Evolutionary conservation across 2,888 invertebrate genomes (phyloP), one percentile per base, ranked within the genome.

Genomic region (Dioctria rufipes): DNA sequence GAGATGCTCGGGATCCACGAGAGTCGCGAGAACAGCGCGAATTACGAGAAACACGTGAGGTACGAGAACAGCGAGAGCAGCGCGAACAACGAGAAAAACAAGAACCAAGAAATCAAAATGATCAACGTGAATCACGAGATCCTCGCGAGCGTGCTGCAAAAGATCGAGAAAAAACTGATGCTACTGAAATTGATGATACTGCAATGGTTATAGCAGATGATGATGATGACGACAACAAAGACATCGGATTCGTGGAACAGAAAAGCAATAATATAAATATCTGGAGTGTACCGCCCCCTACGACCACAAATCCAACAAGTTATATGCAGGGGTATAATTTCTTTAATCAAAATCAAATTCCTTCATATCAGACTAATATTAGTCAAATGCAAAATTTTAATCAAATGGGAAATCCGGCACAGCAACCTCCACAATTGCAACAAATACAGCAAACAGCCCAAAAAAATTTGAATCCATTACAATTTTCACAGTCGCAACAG

Each of bases 61-160:
- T 25, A 25, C 46, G 46, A 46, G 46, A 46, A 8, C 46, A 90
- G 60, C 90, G 92, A 4, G 83, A 82, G n/a, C 81, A 25, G 39
- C 51, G 84, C 4, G 78, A 78, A 46, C 75, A 40, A 4, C 87
- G 92, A 2, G 61, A 63, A 3, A 5, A 5, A 39, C 63, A 39
- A 8, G 63, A 75, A 37, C 40, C 49, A 39, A 37, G 71, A 9
- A 54, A 51, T 11, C 37, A 51, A n/a, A 42, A 54, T 75, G 75
- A 75, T 3, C 8, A 60, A 60, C 13, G 42, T 13, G 60, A 11
- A 60, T 25, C n/a, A 3, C 60, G 25, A 60, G 37, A 58, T 60
- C 75, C 58, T 25, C 58, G 60, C 2, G 60, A 58, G 43, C 11
- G 58, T 3, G 37, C 51, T 9, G 40, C 25, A 5, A 71, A 54